These are phyloP conservation scores for Megaceryle maxima DNA, from an alignment of 2,113 vertebrate species.

Conservation along the genomic window DNA sequence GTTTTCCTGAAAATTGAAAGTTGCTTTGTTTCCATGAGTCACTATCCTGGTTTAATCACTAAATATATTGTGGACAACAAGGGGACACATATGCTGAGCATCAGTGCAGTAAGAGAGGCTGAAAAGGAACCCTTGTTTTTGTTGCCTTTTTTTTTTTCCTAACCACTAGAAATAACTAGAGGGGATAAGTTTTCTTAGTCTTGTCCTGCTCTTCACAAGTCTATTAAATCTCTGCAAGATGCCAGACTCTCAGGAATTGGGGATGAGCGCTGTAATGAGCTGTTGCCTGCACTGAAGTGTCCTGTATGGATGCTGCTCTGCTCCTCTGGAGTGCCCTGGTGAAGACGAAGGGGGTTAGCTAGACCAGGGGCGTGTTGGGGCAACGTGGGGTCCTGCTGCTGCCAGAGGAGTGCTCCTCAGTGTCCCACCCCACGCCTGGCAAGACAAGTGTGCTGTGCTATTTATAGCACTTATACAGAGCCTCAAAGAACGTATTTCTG, in stretches of 20 bases:
- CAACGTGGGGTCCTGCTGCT: not conserved
- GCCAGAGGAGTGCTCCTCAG: too few relatives aligned
- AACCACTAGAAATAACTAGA: not conserved
- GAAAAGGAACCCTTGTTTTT: not conserved
- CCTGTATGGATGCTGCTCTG: not conserved
- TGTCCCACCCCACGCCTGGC: too few relatives aligned
- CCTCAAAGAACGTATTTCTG: not conserved
- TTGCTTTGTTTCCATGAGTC: not conserved
- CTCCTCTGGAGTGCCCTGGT: fast-evolving
- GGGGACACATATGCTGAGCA: not conserved
- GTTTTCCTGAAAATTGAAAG: not conserved
- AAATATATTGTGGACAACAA: not conserved
- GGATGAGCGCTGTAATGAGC: fast-evolving
- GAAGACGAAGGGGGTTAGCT: not conserved
- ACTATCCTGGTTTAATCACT: fast-evolving
- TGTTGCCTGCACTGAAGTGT: too few relatives aligned
- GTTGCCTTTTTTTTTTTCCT: not conserved
- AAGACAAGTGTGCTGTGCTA: too few relatives aligned
- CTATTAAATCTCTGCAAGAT: not conserved
- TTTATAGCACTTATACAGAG: too few relatives aligned
- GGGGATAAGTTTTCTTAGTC: not conserved
- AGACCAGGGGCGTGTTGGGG: not conserved
- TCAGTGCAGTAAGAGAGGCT: not conserved
- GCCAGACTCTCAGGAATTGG: not conserved
- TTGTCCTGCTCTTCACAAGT: not conserved